Base-by-base conservation (phyloP, 2,113 vertebrate genomes). In the Apeltes quadracus region DNA sequence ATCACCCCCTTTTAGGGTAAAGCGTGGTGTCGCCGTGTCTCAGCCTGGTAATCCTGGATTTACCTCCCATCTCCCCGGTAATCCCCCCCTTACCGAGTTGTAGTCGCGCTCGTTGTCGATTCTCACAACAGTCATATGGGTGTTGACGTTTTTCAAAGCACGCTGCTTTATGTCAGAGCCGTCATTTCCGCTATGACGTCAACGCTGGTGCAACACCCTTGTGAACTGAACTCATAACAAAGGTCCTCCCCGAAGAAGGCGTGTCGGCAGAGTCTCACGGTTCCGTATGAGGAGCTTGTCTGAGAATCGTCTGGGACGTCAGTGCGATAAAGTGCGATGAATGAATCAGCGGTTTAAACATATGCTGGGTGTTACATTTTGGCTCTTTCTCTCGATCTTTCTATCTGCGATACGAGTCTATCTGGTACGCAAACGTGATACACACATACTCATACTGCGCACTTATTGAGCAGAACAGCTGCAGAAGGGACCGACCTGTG, bases 341-440 rank as follows among this genome's bases (percentile, higher is more conserved):
- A n/a, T 76, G 72, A 82, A 61, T 82, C 66, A 59, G 25, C 34
- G 59, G 55, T 59, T 55, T n/a, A n/a, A 79, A 67, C 80, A 72
- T 76, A 82, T 73, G 82, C 59, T 61, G 15, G 14, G 54, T 79
- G 61, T 77, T 69, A 12, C 16, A 13, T 70, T 79, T 69, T 1
- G 0, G 16, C 38, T 46, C 73, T 63, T 27, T 71, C 11, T 14
- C 23, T 27, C 29, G 29, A 51, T 64, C 36, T 74, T 43, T 25
- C 29, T 22, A 11, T 54, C 58, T 53, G 9, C 46, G 29, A 7
- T 61, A n/a, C 69, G 14, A 39, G 34, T 67, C 44, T 56, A 7
- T 61, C 32, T 43, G 59, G 23, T 76, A 69, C 23, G 0, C 69
- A 70, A 41, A 64, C 44, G 32, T 57, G 38, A 73, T 13, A 8